A percentile compares a stretch with the other conserved stretches of the same genome.
Conservation (phyloP, 2,113 vertebrate genomes). For the Choloepus hoffmanni region DNA sequence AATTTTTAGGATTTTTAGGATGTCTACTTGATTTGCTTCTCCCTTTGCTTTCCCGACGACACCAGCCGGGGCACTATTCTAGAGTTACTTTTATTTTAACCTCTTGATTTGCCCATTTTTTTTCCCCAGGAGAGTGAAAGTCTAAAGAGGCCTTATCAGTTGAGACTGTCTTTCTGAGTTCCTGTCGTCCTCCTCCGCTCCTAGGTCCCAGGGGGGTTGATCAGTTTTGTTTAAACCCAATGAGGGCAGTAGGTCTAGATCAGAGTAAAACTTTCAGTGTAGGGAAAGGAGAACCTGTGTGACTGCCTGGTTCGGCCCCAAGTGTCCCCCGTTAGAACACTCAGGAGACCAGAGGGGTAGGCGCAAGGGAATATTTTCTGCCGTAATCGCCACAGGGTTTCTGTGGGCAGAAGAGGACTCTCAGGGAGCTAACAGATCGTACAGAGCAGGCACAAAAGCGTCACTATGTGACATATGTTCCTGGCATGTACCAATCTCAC, state of each 20-base stretch:
- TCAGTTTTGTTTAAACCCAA: constrained; percentile 35
- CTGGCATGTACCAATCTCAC: not conserved
- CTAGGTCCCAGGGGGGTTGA: not conserved
- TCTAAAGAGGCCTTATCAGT: not conserved
- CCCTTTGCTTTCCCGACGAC: not conserved
- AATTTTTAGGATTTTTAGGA: constrained; percentile 1
- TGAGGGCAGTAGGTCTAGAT: not conserved
- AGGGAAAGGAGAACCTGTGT: not conserved
- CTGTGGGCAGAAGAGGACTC: constrained; percentile 10
- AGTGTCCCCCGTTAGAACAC: not conserved
- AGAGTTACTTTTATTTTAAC: constrained; percentile 47
- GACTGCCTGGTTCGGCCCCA: not conserved
- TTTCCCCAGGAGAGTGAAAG: not conserved
- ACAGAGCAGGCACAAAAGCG: not conserved
- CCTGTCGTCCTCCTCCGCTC: not conserved
- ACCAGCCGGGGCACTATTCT: not conserved
- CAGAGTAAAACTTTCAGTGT: constrained; percentile 3
- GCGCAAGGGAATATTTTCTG: not conserved
- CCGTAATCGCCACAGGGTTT: not conserved
- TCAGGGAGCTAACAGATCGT: constrained; percentile 11
- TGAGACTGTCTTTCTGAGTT: not conserved
- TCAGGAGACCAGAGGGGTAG: not conserved
- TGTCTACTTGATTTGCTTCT: constrained; percentile 5
- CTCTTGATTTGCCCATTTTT: not conserved
- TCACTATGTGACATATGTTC: not conserved